Conservation (phyloP, 2,797 vertebrate genomes). For the Melanotaenia pygmaea region DNA sequence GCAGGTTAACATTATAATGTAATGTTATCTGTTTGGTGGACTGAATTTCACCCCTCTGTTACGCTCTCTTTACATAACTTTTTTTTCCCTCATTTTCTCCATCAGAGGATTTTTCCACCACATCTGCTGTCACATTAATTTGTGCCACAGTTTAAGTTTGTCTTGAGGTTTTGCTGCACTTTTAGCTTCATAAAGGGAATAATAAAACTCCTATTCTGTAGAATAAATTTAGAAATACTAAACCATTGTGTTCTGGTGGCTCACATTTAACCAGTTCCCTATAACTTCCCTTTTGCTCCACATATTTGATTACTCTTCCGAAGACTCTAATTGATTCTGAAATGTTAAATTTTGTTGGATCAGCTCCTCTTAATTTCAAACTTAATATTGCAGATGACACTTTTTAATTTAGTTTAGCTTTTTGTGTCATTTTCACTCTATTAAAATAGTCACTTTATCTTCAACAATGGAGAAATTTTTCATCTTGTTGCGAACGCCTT, state of each 20-base stretch:
- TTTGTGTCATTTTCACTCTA: not conserved
- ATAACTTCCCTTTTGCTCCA: too few species aligned
- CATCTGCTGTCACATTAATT: too few species aligned
- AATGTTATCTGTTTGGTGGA: not conserved
- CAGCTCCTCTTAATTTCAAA: not conserved
- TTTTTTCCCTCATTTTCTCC: not conserved
- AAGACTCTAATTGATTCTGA: not conserved
- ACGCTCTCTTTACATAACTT: not conserved
- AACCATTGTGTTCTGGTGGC: not conserved
- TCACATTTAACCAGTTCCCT: not conserved
- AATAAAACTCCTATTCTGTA: not conserved
- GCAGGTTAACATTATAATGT: not conserved
- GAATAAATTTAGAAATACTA: not conserved
- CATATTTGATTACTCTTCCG: too few species aligned
- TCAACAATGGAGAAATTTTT: not conserved
- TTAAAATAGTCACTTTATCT: not conserved
- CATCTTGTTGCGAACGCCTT: constrained; percentile 2
- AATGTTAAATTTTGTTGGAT: not conserved
- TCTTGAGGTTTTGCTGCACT: not conserved
- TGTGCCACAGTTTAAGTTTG: too few species aligned
- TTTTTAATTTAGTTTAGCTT: not conserved
- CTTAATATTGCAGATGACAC: rapidly evolving
- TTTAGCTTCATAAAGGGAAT: not conserved
- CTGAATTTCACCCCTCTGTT: not conserved
- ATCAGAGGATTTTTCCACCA: too few species aligned